These are phyloP conservation scores for Seladonia tumulorum DNA, from an alignment of 2,888 invertebrate species.

Conservation along the genomic window DNA sequence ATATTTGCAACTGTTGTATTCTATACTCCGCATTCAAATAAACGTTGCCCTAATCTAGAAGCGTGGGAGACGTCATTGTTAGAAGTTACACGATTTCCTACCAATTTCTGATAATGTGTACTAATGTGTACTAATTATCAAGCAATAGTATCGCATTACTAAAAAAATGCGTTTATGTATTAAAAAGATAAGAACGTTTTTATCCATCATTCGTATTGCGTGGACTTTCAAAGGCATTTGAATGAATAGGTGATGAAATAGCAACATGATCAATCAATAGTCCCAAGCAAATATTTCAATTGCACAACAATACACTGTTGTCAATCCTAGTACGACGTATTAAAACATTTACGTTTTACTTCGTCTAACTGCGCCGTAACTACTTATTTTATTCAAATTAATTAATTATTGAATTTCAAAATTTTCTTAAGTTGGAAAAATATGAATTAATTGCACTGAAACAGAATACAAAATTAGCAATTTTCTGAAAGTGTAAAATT, in stretches of 20 bases:
- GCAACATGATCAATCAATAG: background rate
- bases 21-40: background rate
- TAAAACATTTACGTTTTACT: slow-evolving; percentile 9
- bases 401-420: background rate
- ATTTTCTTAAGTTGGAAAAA: background rate
- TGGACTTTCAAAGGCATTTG: background rate
- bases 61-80: background rate
- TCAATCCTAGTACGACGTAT: background rate
- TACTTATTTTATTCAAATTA: background rate
- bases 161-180: background rate
- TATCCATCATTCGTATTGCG: background rate
- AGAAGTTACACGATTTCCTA: background rate
- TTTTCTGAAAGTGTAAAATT: background rate
- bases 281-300: background rate
- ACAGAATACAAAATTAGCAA: background rate
- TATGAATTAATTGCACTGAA: background rate
- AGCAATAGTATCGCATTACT: background rate
- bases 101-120: too few species aligned
- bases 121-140: background rate
- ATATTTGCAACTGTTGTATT: background rate
- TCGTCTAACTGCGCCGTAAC: background rate
- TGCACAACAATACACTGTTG: slow-evolving; percentile 14
- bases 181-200: background rate
- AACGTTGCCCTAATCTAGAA: background rate
- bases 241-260: background rate